A percentile compares a stretch with the other conserved stretches of the same genome.
Conservation (phyloP, 2,888 invertebrate genomes). For the Temnothorax unifasciatus region DNA sequence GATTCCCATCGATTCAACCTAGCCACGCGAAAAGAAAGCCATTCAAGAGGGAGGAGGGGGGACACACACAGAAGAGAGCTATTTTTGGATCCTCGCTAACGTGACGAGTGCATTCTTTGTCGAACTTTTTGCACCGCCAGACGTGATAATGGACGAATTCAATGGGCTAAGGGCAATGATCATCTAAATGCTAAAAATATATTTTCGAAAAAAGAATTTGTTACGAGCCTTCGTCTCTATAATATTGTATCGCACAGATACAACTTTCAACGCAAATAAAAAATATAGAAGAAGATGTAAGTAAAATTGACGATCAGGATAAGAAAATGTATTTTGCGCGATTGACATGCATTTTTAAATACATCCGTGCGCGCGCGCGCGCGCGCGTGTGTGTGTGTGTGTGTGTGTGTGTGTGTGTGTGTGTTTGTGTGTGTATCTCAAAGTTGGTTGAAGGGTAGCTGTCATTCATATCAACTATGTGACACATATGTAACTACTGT, state of each 20-base stretch:
- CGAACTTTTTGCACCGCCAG: neutral
- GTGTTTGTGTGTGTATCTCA: too few species aligned
- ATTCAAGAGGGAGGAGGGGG: neutral
- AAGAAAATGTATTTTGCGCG: neutral
- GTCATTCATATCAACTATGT: slow-evolving; percentile 14
- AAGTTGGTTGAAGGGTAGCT: neutral
- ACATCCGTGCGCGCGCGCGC: too few species aligned
- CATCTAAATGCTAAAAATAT: neutral
- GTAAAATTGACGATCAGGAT: neutral
- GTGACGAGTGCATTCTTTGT: neutral
- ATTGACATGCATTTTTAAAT: neutral
- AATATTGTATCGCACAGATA: neutral
- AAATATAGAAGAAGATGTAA: neutral
- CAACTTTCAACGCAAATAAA: neutral
- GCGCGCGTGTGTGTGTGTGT: too few species aligned
- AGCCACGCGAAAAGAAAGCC: slow-evolving; percentile 24
- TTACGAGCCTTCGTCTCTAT: neutral
- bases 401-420: too few species aligned
- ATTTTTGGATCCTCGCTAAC: slow-evolving; percentile 5
- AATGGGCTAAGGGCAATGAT: neutral
- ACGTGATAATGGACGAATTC: neutral
- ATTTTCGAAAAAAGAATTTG: neutral
- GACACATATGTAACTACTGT: neutral
- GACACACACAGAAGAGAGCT: neutral
- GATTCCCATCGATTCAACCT: slow-evolving; percentile 47